Percentiles rank a stretch among this genome's conserved stretches.
These are phyloP conservation scores for Phymatocera aterrima DNA, from an alignment of 2,888 invertebrate genomes.

Conservation along the genomic window DNA sequence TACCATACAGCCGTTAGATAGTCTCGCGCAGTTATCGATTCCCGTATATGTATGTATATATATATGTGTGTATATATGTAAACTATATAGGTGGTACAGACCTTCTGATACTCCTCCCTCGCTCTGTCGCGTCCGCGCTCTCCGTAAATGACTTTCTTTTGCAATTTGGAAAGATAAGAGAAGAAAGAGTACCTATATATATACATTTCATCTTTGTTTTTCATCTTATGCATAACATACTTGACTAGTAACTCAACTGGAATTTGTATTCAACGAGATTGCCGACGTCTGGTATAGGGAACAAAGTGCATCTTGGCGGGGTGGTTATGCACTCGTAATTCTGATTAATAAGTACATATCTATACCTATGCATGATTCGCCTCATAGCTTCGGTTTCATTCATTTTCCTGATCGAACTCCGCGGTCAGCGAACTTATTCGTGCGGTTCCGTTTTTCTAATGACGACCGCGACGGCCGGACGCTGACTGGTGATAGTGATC, in stretches of 20 bases:
- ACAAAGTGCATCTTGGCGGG: background rate
- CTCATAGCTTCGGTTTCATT: background rate
- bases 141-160: no score
- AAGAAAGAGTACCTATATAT: no score
- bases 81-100: background rate
- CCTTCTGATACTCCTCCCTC: background rate
- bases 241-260: no score
- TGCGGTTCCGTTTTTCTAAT: background rate
- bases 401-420: background rate
- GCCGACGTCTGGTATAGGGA: background rate
- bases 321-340: background rate
- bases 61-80: background rate
- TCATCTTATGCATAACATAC: no score
- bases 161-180: no score
- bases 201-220: no score
- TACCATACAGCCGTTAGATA: constrained; percentile 14
- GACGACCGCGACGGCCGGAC: background rate
- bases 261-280: background rate
- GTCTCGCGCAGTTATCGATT: constrained; percentile 27
- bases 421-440: background rate
- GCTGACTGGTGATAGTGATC: background rate
- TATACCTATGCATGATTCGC: background rate
- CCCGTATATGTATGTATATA: constrained; percentile 3
- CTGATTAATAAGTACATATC: background rate
- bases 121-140: no score